Evolutionary conservation across 2,113 vertebrate species (phyloP).

Genomic region (Trachemys scripta): DNA sequence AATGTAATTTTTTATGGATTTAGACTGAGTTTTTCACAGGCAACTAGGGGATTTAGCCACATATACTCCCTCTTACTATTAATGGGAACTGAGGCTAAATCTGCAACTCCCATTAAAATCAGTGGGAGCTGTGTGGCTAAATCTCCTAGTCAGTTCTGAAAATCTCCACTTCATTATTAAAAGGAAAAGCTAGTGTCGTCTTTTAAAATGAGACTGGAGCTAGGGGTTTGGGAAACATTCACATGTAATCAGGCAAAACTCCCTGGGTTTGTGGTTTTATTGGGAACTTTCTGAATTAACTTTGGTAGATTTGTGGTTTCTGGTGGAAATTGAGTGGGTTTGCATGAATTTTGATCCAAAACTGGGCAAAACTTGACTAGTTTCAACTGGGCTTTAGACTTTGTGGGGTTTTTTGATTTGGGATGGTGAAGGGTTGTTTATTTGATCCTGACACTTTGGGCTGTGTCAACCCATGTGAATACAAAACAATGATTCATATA

Average conservation of each 20-base stretch:
- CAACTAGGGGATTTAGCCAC: background rate
- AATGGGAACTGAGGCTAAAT: background rate
- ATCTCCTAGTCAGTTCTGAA: background rate
- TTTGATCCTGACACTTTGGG: background rate
- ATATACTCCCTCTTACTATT: background rate
- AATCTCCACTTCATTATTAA: background rate
- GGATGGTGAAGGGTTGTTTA: background rate
- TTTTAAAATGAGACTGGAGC: background rate
- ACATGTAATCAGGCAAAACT: fast-evolving
- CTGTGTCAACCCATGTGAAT: background rate
- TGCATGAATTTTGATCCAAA: background rate
- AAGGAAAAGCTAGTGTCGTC: background rate
- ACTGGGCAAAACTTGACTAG: background rate
- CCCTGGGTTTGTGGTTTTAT: background rate
- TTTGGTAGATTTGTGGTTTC: background rate
- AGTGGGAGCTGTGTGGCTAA: background rate
- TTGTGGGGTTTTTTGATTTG: background rate
- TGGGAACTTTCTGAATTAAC: background rate
- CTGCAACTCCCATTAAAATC: background rate
- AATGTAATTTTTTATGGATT: background rate
- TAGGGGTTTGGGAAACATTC: background rate
- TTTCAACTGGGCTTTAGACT: background rate
- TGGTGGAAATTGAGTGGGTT: background rate
- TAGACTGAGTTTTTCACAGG: background rate
- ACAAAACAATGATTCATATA: background rate